A percentile compares a stretch with the other conserved stretches of the same genome.
Conservation (phyloP, 2,113 vertebrate genomes). For the Sardina pilchardus region DNA sequence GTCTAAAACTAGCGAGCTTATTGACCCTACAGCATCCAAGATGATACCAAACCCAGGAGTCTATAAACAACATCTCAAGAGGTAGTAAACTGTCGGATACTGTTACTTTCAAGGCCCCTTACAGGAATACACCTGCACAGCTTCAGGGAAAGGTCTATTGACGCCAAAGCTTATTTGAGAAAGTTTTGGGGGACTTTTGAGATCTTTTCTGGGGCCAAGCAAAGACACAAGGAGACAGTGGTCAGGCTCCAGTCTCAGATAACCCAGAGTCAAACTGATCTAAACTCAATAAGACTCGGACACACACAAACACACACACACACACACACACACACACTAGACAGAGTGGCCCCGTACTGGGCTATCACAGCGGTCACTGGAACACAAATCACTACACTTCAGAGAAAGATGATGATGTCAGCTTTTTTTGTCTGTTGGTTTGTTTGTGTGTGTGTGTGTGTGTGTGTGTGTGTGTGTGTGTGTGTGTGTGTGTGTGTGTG, state of each 20-base stretch:
- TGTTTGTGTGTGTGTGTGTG: no score
- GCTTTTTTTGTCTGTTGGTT: no score
- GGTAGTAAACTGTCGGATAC: no score
- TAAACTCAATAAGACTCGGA: background rate
- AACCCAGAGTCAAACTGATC: background rate
- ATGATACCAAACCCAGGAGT: background rate
- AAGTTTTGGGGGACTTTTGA: background rate
- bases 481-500: no score
- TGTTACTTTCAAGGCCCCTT: background rate
- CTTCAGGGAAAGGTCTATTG: background rate
- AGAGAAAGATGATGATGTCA: no score
- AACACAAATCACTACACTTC: no score
- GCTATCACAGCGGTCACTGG: no score
- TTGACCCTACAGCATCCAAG: no score
- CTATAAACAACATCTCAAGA: no score
- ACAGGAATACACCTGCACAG: background rate
- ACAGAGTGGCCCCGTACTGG: no score
- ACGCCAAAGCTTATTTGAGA: background rate
- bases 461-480: no score
- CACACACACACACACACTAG: background rate
- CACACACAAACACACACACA: background rate
- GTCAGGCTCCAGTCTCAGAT: background rate
- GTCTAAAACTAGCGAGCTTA: no score
- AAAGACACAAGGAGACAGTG: background rate
- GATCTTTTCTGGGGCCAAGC: background rate